Percentiles rank a stretch among this genome's conserved stretches.
Evolutionary conservation across 2,797 vertebrate species (phyloP).

Genomic region (Ispidina picta): DNA sequence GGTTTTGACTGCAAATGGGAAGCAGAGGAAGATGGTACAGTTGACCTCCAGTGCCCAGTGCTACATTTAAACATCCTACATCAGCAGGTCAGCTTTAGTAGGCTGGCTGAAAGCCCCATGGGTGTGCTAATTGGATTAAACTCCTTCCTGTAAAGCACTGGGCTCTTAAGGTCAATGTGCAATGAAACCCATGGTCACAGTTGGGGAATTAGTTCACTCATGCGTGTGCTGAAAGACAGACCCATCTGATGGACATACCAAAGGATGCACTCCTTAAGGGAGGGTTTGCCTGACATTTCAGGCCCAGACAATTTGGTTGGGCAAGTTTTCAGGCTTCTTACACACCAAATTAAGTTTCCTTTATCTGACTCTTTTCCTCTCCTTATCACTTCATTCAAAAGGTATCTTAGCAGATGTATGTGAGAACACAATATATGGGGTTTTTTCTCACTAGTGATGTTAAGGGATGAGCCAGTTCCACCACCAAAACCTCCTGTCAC

Average conservation of each 20-base stretch:
- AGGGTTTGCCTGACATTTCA: conserved; percentile 23
- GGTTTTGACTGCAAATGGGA: background rate
- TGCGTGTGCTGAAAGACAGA: background rate
- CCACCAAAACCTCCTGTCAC: background rate
- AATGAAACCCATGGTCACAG: background rate
- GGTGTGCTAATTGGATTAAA: conserved; percentile 61
- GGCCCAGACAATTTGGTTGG: background rate
- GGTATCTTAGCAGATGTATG: background rate
- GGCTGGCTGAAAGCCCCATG: background rate
- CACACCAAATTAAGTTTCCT: background rate
- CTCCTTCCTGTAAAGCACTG: conserved; percentile 3
- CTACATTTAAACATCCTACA: background rate
- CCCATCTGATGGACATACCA: background rate
- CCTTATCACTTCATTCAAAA: background rate
- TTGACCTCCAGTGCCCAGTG: background rate
- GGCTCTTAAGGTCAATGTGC: conserved; percentile 52
- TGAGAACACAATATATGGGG: background rate
- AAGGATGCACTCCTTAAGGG: background rate
- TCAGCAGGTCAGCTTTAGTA: background rate
- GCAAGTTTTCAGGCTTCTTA: background rate
- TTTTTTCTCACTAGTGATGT: background rate
- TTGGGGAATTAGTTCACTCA: conserved; percentile 12
- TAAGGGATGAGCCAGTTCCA: background rate
- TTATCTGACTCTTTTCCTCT: background rate
- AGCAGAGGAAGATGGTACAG: background rate